Evolutionary conservation across 2,113 vertebrate genomes (phyloP).

Genomic region (Struthidea cinerea): DNA sequence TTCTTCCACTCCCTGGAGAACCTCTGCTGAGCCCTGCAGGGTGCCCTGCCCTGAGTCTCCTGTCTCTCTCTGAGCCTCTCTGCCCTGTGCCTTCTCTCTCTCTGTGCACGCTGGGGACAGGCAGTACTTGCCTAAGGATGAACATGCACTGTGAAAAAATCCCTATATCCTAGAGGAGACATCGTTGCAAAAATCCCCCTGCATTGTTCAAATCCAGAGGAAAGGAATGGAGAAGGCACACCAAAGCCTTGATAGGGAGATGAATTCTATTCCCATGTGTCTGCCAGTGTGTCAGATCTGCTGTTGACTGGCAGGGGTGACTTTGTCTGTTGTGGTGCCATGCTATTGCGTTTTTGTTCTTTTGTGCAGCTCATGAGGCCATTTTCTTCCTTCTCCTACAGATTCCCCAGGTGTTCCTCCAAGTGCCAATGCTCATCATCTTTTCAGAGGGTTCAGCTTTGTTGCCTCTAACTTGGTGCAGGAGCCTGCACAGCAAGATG

Average conservation of each 20-base stretch:
- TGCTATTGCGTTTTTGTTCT: background rate
- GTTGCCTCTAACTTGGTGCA: constrained; percentile 86
- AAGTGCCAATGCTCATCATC: constrained; percentile 90
- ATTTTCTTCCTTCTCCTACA: constrained; percentile 42
- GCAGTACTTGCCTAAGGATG: background rate
- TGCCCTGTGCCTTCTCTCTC: background rate
- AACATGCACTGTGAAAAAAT: background rate
- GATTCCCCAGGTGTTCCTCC: constrained; percentile 94
- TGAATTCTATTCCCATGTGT: background rate
- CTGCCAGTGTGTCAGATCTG: background rate
- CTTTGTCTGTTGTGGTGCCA: background rate
- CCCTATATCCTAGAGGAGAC: background rate
- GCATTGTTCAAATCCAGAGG: background rate
- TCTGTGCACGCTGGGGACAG: background rate
- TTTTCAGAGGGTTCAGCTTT: constrained; percentile 96
- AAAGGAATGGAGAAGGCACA: background rate
- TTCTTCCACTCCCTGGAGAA: background rate
- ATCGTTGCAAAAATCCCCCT: background rate
- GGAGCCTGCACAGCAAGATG: constrained; percentile 76
- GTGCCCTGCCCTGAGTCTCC: background rate
- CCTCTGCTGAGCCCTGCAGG: background rate
- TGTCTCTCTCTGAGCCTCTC: background rate
- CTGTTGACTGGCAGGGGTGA: background rate
- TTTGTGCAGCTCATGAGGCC: background rate
- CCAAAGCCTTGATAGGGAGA: background rate